phyloP scores from a whole-genome alignment of 2,888 invertebrate species.

The Cyrtodaria siliqua region DNA sequence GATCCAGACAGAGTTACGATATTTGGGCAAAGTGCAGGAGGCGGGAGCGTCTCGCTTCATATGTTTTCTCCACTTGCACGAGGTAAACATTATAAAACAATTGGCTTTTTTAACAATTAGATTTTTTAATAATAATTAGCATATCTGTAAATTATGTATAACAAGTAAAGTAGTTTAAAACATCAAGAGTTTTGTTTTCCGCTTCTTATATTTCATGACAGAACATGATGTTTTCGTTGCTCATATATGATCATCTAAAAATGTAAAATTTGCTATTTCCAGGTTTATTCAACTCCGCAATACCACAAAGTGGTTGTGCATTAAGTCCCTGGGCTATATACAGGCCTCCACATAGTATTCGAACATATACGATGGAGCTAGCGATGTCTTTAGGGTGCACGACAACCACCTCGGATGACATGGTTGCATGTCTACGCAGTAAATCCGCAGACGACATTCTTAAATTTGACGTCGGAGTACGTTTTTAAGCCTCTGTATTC shows the following conservation, averaged over 20 bases:
- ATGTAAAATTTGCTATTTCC: no score
- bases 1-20: conserved; percentile 87
- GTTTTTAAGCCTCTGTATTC: no score
- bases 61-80: conserved; percentile 80
- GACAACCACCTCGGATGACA: conserved; percentile 65
- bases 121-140: no score
- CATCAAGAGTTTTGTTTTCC: neutral
- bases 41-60: conserved; percentile 85
- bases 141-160: no score
- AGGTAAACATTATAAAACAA: no score
- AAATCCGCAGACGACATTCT: conserved; percentile 51
- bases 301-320: conserved; percentile 88
- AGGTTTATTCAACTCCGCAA: conserved; percentile 87
- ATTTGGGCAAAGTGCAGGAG: conserved; percentile 88
- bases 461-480: conserved; percentile 40
- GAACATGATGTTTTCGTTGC: no score
- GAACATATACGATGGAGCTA: conserved; percentile 77
- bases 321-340: conserved; percentile 87
- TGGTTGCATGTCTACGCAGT: conserved; percentile 81
- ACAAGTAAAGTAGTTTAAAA: no score
- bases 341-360: conserved; percentile 75
- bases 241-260: no score
- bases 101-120: no score
- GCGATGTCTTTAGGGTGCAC: conserved; percentile 80
- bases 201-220: neutral